Base-by-base conservation (phyloP, 2,113 vertebrate species). In the Xiphias gladius region DNA sequence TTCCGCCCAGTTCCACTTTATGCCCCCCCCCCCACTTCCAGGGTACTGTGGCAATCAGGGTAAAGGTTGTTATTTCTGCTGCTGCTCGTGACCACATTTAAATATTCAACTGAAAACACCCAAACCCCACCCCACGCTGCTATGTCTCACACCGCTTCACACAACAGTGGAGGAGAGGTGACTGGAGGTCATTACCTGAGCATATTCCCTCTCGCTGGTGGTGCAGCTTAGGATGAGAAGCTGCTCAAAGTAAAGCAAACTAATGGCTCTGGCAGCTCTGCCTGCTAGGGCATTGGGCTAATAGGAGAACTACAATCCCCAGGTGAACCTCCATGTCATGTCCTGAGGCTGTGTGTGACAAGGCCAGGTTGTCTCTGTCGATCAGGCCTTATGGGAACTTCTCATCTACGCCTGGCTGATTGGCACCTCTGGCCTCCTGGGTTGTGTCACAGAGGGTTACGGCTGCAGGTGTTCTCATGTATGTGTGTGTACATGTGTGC, bases 261-360 rank as follows among this genome's bases (percentile, higher is more conserved):
- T 89, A 91, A 88, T 91, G 89, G 89, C 80, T 84, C 70, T 72
- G 85, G 74, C 85, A 87, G 88, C 80, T 83, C 77, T 39, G 71
- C 71, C 84, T 81, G 83, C 86, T 85, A 83, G 92, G 87, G 83
- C 91, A 89, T 77, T 78, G 68, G 86, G 90, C 90, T 92, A 91
- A 93, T 93, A 94, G 88, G 90, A 91, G 88, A 91, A 91, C 92
- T 90, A 90, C 91, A 92, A 93, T 91, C 87, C 92, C 92, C 91
- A 82, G 84, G 90, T 93, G 93, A 91, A 89, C 88, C 78, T 87
- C 82, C 28, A 61, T 91, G 89, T 90, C 86, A 90, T 88, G 88
- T 92, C 91, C 92, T 46, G 11, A 87, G 92, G 92, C 91, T 73
- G 76, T 83, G 76, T 91, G 89, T 91, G 92, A 92, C 90, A 93